Base-by-base conservation (phyloP, 1,140 invertebrate genomes). In the Pomacea maculata region DNA sequence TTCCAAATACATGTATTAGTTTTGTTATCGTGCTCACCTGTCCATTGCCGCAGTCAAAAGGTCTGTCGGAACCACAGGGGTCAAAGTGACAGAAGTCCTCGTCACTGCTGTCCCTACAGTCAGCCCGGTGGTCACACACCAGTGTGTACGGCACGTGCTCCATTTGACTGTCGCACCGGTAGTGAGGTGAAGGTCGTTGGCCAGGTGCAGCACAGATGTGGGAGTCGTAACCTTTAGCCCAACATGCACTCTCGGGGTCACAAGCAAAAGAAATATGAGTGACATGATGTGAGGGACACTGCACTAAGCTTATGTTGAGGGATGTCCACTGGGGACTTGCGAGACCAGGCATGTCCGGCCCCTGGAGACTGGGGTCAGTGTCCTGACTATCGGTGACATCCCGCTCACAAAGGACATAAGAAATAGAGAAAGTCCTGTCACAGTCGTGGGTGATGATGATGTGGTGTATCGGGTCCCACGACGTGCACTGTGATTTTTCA, bases 81-180 rank as follows among this genome's bases (percentile, higher is more conserved):
- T 21, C 12, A 45, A 76, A 76, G n/a, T 15, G 7, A 45, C 75
- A 76, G 63, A 76, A 65, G n/a, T 57, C 25, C 61, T 76, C 75
- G 55, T 76, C 75, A 52, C 75, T 76, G 21, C 7, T 21, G 63
- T 76, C 75, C 17, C 63, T 65, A 21, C 75, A 76, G 64, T 76
- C 75, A 12, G 14, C 57, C 25, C 75, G 75, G 63, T 64, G 63
- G 29, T 76, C 75, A 65, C 75, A 76, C 75, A 76, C 75, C 12
- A 76, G 34, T 10, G 75, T 76, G 63, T 65, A 76, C 1, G 75
- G 75, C 75, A 76, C 75, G 55, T 45, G 75, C 63, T 34, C 57
- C 54, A 29, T 8, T 2, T 19, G 45, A n/a, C 12, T 75, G 7
- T 45, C 73, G n/a, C 73, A 75, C 9, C n/a, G 54, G n/a, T 57